Conservation (phyloP, 1,140 invertebrate species). For the Diprion similis region DNA sequence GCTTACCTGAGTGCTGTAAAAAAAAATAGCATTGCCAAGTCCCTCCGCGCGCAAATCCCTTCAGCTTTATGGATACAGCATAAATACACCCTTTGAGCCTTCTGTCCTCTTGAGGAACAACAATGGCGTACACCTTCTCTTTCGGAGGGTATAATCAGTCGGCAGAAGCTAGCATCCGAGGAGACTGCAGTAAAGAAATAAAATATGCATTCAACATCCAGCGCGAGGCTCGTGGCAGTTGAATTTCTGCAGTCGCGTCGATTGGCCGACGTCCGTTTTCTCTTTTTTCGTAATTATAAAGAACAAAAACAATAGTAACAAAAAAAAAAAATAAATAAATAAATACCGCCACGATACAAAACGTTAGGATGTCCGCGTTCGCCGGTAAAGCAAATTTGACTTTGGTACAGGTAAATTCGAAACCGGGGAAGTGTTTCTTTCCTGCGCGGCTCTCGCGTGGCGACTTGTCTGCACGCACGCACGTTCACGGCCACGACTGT, state of each 20-base stretch:
- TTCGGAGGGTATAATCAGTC: not conserved
- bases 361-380: conserved; percentile 29
- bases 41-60: not conserved
- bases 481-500: not conserved
- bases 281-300: not conserved
- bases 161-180: not conserved
- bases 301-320: not conserved
- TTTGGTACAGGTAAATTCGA: conserved; percentile 23
- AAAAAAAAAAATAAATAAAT: conserved; percentile 7
- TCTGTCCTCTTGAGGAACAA: not conserved
- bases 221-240: not conserved
- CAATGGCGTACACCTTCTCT: too few relatives aligned
- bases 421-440: not conserved
- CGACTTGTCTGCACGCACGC: not conserved
- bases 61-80: not conserved
- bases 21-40: too few relatives aligned
- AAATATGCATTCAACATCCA: not conserved
- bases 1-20: too few relatives aligned
- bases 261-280: not conserved
- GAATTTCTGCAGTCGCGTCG: not conserved
- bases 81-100: conserved; percentile 1
- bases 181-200: conserved; percentile 11
- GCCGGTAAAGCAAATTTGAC: conserved; percentile 31
- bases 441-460: conserved; percentile 24
- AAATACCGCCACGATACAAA: conserved; percentile 10